phyloP scores from a whole-genome alignment of 2,113 vertebrate genomes.

The Triplophysa rosa region DNA sequence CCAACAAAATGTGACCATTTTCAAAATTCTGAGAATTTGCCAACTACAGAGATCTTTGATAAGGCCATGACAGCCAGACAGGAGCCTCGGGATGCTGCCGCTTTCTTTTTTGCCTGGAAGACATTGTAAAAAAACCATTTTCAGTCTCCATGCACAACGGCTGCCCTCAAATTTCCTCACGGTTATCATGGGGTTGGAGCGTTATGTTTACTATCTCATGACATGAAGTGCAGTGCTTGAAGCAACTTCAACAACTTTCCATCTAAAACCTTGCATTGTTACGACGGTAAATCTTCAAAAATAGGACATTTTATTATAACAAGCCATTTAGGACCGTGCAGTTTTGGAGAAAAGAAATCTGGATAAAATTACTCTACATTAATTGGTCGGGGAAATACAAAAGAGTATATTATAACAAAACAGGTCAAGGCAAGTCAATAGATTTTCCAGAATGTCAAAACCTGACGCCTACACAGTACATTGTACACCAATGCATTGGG shows the following conservation, averaged over 20 bases:
- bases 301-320: background rate
- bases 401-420: background rate
- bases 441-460: slow-evolving; percentile 11
- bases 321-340: background rate
- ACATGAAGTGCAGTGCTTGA: background rate
- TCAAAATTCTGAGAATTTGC: background rate
- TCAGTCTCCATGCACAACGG: background rate
- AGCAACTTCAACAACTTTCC: background rate
- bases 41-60: background rate
- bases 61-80: background rate
- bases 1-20: background rate
- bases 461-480: background rate
- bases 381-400: background rate
- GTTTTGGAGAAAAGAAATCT: background rate
- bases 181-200: slow-evolving; percentile 34
- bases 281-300: background rate
- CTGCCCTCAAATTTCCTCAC: background rate
- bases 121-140: background rate
- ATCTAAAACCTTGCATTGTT: background rate
- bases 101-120: background rate
- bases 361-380: background rate
- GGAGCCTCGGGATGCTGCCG: slow-evolving; percentile 6
- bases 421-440: background rate
- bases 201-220: slow-evolving; percentile 34
- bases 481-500: background rate